Conservation (phyloP, 2,888 invertebrate species). For the Melolontha melolontha region DNA sequence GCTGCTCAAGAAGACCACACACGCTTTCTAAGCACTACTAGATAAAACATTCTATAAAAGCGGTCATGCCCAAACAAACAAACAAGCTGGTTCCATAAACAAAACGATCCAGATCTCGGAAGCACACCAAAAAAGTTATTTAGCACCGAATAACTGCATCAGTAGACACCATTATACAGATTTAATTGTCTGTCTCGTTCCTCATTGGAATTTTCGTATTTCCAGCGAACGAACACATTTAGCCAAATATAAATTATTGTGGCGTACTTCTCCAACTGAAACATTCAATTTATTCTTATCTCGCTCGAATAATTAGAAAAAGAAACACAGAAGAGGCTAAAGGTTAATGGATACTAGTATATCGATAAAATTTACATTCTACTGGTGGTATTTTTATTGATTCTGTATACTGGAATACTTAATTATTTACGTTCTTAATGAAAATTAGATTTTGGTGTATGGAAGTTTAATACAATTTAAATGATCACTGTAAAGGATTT, state of each 20-base stretch:
- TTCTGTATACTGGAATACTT: constrained; percentile 38
- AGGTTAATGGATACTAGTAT: constrained; percentile 46
- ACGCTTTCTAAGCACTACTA: constrained; percentile 50
- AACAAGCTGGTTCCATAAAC: constrained; percentile 31
- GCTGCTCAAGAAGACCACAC: constrained; percentile 51
- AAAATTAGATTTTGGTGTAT: constrained; percentile 36
- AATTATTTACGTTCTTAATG: constrained; percentile 39
- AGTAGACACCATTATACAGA: no score
- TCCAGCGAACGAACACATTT: background rate
- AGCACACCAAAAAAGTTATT: constrained; percentile 35
- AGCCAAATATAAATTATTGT: constrained; percentile 17
- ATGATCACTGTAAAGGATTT: constrained; percentile 15
- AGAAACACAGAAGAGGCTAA: constrained; percentile 29
- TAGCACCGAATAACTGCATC: constrained; percentile 36
- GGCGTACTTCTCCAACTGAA: background rate
- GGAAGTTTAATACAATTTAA: constrained; percentile 31
- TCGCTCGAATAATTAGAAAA: constrained; percentile 32
- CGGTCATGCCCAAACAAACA: constrained; percentile 45
- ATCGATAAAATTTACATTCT: constrained; percentile 44
- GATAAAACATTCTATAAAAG: constrained; percentile 52
- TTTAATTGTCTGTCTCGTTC: no score
- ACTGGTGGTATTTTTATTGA: constrained; percentile 45
- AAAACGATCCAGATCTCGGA: constrained; percentile 33
- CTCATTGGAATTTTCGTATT: no score
- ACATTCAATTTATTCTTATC: constrained; percentile 26